Evolutionary conservation across 2,113 vertebrate species (phyloP).

Genomic region (Xenopus tropicalis): DNA sequence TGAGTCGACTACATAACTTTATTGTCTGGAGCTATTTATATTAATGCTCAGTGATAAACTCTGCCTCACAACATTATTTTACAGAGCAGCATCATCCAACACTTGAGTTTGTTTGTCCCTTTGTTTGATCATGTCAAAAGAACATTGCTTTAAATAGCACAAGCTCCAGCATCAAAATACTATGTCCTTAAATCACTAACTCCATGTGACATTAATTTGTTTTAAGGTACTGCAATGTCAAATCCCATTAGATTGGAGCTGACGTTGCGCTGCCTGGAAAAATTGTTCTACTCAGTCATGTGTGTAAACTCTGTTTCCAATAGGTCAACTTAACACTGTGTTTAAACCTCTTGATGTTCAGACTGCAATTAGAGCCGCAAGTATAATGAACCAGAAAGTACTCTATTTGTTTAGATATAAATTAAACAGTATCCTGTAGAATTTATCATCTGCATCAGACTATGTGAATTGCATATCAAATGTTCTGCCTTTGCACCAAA

Average conservation of each 20-base stretch:
- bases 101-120: conserved; percentile 2
- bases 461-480: too few species aligned
- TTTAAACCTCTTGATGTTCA: not conserved
- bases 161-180: conserved; percentile 22
- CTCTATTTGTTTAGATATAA: too few species aligned
- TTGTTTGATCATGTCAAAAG: conserved; percentile 26
- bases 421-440: too few species aligned
- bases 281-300: conserved; percentile 25
- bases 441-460: too few species aligned
- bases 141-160: conserved; percentile 31
- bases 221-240: conserved; percentile 41
- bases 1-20: too few species aligned
- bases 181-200: conserved; percentile 35
- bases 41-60: too few species aligned
- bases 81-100: not conserved
- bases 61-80: too few species aligned
- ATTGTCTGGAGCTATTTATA: too few species aligned
- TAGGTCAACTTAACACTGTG: conserved; percentile 20
- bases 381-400: too few species aligned
- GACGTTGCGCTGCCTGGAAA: conserved; percentile 20
- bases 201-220: conserved; percentile 41
- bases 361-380: too few species aligned
- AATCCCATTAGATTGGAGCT: conserved; percentile 26
- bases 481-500: too few species aligned
- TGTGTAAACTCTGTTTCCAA: conserved; percentile 24